These are phyloP conservation scores for Sebastes baramenuke DNA, from an alignment of 2,797 vertebrate species.

Conservation along the genomic window DNA sequence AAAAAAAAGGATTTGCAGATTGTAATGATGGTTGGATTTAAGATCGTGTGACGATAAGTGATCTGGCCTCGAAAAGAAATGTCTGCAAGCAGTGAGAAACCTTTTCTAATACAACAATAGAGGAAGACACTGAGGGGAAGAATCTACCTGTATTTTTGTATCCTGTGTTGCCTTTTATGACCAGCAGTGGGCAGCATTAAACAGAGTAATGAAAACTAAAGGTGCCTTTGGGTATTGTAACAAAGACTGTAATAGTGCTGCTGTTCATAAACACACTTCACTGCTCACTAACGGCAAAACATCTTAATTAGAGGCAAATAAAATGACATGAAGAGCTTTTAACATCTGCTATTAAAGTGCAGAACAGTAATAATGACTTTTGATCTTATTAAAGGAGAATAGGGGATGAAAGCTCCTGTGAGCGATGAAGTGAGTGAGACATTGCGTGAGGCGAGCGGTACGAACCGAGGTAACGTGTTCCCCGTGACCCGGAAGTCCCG, in stretches of 20 bases:
- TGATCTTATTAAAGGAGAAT: neutral
- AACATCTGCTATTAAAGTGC: neutral
- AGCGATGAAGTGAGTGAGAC: fast-evolving
- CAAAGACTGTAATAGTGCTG: neutral
- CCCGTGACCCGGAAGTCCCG: conserved; percentile 93
- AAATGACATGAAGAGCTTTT: neutral
- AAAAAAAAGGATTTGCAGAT: neutral
- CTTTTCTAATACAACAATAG: neutral
- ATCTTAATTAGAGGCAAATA: neutral
- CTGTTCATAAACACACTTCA: conserved; percentile 2
- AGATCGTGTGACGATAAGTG: neutral
- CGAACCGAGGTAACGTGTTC: conserved; percentile 94
- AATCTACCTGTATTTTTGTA: neutral
- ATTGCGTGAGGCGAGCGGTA: neutral
- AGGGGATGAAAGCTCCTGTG: neutral
- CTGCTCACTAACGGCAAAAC: neutral
- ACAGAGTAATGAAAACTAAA: conserved; percentile 36
- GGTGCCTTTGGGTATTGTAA: neutral
- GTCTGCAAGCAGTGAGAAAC: neutral
- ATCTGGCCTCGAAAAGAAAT: neutral
- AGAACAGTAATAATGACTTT: neutral
- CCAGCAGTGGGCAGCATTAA: conserved; percentile 75
- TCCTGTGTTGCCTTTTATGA: conserved; percentile 16
- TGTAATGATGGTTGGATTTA: neutral
- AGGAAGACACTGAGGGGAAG: neutral